Conservation (phyloP, 37 sponge, comb jelly and placozoan genomes). For the Dysidea cf. avara region DNA sequence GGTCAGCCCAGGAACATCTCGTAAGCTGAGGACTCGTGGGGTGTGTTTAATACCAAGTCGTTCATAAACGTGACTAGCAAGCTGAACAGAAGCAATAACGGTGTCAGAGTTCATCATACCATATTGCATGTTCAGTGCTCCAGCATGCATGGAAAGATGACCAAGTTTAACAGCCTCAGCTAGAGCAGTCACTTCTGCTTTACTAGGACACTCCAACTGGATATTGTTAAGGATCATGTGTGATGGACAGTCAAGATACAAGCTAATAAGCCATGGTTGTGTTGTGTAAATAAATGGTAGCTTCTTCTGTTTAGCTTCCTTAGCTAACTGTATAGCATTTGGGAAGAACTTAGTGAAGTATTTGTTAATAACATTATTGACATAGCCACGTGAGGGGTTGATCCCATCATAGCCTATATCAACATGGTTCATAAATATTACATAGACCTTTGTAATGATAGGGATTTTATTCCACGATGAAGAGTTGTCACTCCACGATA, state of each 20-base stretch:
- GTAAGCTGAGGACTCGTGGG: conserved; percentile 35
- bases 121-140: conserved; percentile 70
- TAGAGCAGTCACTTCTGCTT: conserved; percentile 13
- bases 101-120: conserved; percentile 49
- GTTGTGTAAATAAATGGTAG: conserved; percentile 67
- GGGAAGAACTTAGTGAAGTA: conserved; percentile 73
- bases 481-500: too few relatives aligned
- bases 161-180: conserved; percentile 20
- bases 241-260: conserved; percentile 75
- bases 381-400: conserved; percentile 29
- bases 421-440: conserved; percentile 74
- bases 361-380: conserved; percentile 49
- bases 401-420: conserved; percentile 72
- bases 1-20: conserved; percentile 70
- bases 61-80: conserved; percentile 6
- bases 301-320: conserved; percentile 3
- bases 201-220: conserved; percentile 39
- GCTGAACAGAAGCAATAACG: conserved; percentile 20
- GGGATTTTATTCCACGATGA: conserved; percentile 48
- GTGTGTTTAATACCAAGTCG: not conserved
- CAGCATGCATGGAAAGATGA: conserved; percentile 53
- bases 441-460: conserved; percentile 34
- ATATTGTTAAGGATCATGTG: conserved; percentile 52
- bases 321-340: conserved; percentile 31
- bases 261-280: conserved; percentile 67